Evolutionary conservation across 2,888 invertebrate genomes (phyloP), one percentile per base, ranked within the genome.

Genomic region (Seira musarum): DNA sequence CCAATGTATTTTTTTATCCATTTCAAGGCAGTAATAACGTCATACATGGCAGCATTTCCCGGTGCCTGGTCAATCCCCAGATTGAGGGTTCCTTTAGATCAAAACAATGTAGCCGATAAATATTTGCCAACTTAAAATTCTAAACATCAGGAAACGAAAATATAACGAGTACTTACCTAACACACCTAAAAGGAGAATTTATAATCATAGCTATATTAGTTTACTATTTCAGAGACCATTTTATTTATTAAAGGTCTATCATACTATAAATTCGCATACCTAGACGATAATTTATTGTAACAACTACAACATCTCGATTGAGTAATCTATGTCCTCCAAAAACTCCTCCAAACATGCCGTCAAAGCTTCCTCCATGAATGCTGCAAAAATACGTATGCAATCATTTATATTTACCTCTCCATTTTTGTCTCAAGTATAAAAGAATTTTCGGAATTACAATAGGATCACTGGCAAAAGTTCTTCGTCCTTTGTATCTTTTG

Each of bases 1-100:
- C n/a, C 40, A 61, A 85, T 83, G 61, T 83, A 74, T 21, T 49
- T 63, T 22, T 85, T 71, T 17, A 85, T 78, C 83, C 83, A 85
- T 69, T 82, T 72, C 2, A 85, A 57, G 2, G 79, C 82, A 2
- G 80, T 79, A 21, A 83, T 35, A n/a, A 78, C 63, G 63, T 85
- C 84, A 49, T 84, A 84, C 74, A 78, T 61, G 1, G 67, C 81
- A 21, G 81, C 84, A 64, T 82, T 82, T 63, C 83, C 83, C 1
- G 83, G 83, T 60, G 81, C 83, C 17, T 68, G 76, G 17, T 82
- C 77, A 30, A 81, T 76, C 53, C 80, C 82, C 5, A 85, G 77
- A 69, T 85, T 85, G 10, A 85, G 67, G 5, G 82, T 81, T 0
- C 84, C 84, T 61, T 22, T 57, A n/a, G 13, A 57, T 46, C 8